Evolutionary conservation across 2,113 vertebrate genomes (phyloP).

Genomic region (Eulacestoma nigropectus): DNA sequence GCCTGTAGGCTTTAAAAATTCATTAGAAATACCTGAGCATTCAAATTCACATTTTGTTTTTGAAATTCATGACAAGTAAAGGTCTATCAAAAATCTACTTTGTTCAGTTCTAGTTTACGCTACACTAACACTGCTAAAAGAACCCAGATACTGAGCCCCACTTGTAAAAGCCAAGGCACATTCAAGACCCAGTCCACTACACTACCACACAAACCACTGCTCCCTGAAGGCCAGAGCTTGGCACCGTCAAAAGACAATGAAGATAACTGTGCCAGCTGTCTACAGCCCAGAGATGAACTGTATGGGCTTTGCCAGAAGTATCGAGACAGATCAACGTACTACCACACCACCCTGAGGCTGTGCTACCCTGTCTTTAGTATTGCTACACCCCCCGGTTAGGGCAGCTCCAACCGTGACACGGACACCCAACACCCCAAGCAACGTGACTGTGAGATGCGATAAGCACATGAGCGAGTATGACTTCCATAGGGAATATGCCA

Average conservation of each 20-base stretch:
- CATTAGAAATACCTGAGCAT: not conserved
- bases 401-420: rapidly evolving
- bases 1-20: not conserved
- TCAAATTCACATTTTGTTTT: not conserved
- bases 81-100: not conserved
- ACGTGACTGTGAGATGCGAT: rapidly evolving
- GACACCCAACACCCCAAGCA: not conserved
- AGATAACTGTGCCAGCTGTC: not conserved
- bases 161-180: not conserved
- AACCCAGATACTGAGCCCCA: not conserved
- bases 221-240: not conserved
- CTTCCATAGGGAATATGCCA: not conserved
- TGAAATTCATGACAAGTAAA: not conserved
- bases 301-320: not conserved
- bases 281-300: not conserved
- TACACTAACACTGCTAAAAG: not conserved
- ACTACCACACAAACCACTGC: not conserved
- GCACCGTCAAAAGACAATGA: not conserved
- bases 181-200: not conserved
- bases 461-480: rapidly evolving
- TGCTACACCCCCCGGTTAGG: not conserved
- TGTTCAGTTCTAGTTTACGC: not conserved
- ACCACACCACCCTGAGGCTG: no score
- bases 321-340: not conserved
- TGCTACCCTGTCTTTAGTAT: not conserved